These are phyloP conservation scores for Mactromeris polynyma DNA, from an alignment of 2,888 invertebrate species.

Conservation along the genomic window DNA sequence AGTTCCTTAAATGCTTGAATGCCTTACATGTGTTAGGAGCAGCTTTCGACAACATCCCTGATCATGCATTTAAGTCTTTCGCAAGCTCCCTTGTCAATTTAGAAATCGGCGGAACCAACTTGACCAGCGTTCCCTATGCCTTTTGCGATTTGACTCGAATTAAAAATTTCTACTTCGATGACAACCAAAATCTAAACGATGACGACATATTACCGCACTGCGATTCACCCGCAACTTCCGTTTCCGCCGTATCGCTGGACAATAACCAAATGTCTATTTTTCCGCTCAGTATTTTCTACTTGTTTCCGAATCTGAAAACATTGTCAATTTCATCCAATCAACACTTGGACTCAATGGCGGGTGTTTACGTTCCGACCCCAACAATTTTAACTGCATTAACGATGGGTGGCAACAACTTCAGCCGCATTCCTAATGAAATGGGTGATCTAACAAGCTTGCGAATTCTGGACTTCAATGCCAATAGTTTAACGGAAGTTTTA, in stretches of 20 bases:
- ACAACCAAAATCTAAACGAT: slow-evolving; percentile 19
- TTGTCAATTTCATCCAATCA: slow-evolving; percentile 28
- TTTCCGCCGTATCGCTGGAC: slow-evolving; percentile 24
- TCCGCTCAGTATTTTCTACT: slow-evolving; percentile 13
- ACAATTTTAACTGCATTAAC: slow-evolving; percentile 1
- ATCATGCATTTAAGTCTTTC: slow-evolving; percentile 14
- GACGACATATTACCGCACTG: slow-evolving; percentile 30
- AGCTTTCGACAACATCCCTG: slow-evolving; percentile 20
- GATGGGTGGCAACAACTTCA: slow-evolving; percentile 15
- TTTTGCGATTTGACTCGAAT: slow-evolving; percentile 15
- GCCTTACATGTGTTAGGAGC: slow-evolving; percentile 16
- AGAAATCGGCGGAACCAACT: slow-evolving; percentile 16
- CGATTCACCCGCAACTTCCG: neutral
- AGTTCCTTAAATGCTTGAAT: neutral
- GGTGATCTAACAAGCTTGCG: slow-evolving; percentile 21
- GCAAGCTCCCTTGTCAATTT: slow-evolving; percentile 15
- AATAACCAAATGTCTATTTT: slow-evolving; percentile 19
- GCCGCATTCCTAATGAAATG: neutral
- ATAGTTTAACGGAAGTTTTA: slow-evolving; percentile 25
- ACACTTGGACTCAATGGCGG: slow-evolving; percentile 12
- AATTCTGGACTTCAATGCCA: slow-evolving; percentile 23
- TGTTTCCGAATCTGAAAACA: slow-evolving; percentile 28
- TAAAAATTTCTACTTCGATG: slow-evolving; percentile 18
- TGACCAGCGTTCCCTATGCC: slow-evolving; percentile 23
- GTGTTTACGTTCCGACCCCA: neutral